phyloP scores from a whole-genome alignment of 2,888 invertebrate genomes.

The Folsomia candida region DNA sequence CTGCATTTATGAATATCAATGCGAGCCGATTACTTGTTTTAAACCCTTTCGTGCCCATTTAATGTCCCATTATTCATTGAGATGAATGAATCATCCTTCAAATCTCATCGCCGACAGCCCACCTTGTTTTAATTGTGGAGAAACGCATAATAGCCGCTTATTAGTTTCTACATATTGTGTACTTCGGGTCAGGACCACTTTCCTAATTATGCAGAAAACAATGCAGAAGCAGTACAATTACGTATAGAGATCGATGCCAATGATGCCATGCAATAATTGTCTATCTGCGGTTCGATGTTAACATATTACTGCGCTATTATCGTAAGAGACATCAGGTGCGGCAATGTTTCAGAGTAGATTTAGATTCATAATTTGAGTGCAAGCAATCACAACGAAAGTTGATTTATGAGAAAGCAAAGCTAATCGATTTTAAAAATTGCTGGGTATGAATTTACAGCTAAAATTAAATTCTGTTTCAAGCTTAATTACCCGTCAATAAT shows the following conservation, averaged over 20 bases:
- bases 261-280: too few relatives aligned
- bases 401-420: background rate
- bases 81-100: slow-evolving; percentile 30
- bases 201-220: background rate
- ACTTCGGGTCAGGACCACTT: background rate
- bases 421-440: background rate
- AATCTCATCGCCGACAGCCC: slow-evolving; percentile 29
- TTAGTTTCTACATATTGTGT: background rate
- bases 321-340: too few relatives aligned
- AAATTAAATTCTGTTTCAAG: background rate
- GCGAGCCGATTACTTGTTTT: slow-evolving; percentile 23
- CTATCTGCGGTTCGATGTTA: too few relatives aligned
- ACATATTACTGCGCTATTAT: too few relatives aligned
- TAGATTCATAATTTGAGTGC: background rate
- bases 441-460: background rate
- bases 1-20: slow-evolving; percentile 27
- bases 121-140: slow-evolving; percentile 26
- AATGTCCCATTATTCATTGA: slow-evolving; percentile 36
- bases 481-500: background rate
- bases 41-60: slow-evolving; percentile 23
- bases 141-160: too few relatives aligned
- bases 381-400: background rate
- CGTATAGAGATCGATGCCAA: too few relatives aligned
- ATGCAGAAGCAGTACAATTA: background rate
- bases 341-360: background rate